phyloP scores from a whole-genome alignment of 2,888 invertebrate species.

The Molanna angustata region DNA sequence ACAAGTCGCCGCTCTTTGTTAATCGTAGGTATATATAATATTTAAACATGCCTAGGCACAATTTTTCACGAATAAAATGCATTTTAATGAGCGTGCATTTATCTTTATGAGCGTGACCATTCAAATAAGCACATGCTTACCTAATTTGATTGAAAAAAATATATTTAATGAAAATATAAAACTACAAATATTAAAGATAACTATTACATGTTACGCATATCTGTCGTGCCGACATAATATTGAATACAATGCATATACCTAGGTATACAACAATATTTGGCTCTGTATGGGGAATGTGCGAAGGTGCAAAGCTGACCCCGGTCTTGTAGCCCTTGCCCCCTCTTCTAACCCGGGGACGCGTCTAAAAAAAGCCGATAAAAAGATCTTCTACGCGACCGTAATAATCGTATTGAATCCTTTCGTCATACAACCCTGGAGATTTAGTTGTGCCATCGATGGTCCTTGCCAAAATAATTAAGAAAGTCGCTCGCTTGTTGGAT shows the following conservation, averaged over 20 bases:
- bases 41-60: too few species aligned
- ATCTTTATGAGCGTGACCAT: too few species aligned
- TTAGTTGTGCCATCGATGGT: conserved; percentile 57
- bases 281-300: conserved; percentile 17
- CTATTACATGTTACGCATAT: too few species aligned
- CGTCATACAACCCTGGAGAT: conserved; percentile 56
- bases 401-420: conserved; percentile 38
- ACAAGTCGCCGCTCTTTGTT: too few species aligned
- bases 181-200: background rate
- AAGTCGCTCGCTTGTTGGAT: conserved; percentile 61
- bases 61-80: too few species aligned
- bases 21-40: too few species aligned
- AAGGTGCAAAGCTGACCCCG: conserved; percentile 20
- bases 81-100: too few species aligned
- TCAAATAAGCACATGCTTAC: too few species aligned
- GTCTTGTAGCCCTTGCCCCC: conserved; percentile 11
- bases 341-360: conserved; percentile 43
- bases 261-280: too few species aligned
- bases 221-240: too few species aligned
- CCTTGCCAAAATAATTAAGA: conserved; percentile 79
- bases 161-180: background rate
- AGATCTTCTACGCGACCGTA: conserved; percentile 39
- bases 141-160: background rate
- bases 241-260: too few species aligned
- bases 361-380: conserved; percentile 58